These are phyloP conservation scores for Misgurnus anguillicaudatus DNA, from an alignment of 2,113 vertebrate genomes.

Conservation along the genomic window DNA sequence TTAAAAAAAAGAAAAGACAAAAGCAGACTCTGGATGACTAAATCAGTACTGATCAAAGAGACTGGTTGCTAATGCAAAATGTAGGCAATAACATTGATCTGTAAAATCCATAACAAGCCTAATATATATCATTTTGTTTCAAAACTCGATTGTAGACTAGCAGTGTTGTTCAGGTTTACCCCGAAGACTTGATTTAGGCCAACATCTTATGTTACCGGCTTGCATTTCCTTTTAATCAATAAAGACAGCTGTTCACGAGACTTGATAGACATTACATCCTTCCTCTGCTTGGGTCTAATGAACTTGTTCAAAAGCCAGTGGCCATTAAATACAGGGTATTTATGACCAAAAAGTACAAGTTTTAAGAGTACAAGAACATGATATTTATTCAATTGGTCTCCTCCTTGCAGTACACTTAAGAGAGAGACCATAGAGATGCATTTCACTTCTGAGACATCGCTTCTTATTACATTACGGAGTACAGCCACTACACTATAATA, in stretches of 20 bases:
- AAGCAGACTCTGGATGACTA: too few species aligned
- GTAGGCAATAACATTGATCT: neutral
- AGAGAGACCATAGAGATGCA: constrained; percentile 18
- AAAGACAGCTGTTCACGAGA: neutral
- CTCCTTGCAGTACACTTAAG: neutral
- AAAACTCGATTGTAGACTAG: constrained; percentile 10
- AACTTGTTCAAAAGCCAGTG: neutral
- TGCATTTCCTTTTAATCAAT: constrained; percentile 43
- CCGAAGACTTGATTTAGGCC: constrained; percentile 21
- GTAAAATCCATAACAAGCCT: neutral
- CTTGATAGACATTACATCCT: neutral
- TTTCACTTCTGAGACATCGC: constrained; percentile 24
- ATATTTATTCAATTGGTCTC: neutral
- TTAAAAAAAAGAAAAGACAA: neutral
- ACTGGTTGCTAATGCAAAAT: neutral
- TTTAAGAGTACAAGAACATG: neutral
- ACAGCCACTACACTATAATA: constrained; percentile 37
- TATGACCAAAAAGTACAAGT: neutral
- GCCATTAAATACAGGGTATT: neutral
- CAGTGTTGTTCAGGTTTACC: constrained; percentile 8
- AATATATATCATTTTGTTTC: neutral
- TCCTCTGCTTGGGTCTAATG: neutral
- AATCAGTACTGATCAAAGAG: neutral
- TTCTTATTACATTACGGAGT: constrained; percentile 27
- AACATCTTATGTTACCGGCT: constrained; percentile 37